Percentiles rank a stretch among this genome's conserved stretches.
Evolutionary conservation across 2,113 vertebrate species (phyloP).

Genomic region (Gasterosteus aculeatus): DNA sequence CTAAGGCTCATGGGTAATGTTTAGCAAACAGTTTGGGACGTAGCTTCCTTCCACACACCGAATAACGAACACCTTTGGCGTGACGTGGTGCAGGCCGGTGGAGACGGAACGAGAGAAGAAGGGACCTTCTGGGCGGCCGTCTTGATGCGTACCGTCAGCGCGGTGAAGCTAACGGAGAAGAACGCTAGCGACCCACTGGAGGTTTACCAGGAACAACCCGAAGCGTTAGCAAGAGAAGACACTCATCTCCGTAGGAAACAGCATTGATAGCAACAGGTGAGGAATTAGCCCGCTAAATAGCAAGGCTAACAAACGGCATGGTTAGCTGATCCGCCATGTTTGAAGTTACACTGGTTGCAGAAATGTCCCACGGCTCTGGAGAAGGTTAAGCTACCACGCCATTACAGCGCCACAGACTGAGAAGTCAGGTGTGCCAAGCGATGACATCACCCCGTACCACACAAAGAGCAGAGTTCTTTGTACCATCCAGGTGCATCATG

Average conservation of each 20-base stretch:
- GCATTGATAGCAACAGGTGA: background rate
- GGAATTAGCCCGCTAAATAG: background rate
- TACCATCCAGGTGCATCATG: conserved; percentile 32
- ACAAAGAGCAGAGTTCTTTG: background rate
- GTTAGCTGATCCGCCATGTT: background rate
- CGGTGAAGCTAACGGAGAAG: too few species aligned
- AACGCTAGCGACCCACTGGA: too few species aligned
- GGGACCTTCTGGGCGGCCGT: too few species aligned
- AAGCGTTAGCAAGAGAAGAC: too few species aligned
- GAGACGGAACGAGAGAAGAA: too few species aligned
- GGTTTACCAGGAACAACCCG: too few species aligned
- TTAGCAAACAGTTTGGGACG: too few species aligned
- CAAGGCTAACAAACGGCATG: background rate
- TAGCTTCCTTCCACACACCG: too few species aligned
- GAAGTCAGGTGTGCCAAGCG: background rate
- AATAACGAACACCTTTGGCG: too few species aligned
- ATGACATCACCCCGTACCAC: background rate
- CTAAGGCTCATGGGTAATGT: too few species aligned
- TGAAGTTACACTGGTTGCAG: background rate
- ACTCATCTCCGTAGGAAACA: background rate
- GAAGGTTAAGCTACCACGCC: background rate
- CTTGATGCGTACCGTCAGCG: too few species aligned
- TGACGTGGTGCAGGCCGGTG: too few species aligned
- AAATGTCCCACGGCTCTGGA: background rate
- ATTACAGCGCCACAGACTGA: background rate